Evolutionary conservation across 1,140 invertebrate genomes (phyloP).

Genomic region (Globodera ellingtonae): DNA sequence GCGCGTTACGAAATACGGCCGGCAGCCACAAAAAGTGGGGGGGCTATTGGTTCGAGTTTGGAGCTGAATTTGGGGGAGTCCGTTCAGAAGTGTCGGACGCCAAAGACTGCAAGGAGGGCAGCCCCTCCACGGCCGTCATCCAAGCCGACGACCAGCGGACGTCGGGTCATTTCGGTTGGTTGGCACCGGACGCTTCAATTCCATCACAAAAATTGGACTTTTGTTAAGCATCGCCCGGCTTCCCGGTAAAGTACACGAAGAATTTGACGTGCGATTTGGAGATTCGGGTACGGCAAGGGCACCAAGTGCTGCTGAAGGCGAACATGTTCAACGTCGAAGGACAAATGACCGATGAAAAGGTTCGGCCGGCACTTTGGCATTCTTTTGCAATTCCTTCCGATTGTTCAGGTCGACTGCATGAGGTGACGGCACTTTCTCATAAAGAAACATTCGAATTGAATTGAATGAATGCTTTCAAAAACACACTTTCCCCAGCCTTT

Average conservation of each 20-base stretch:
- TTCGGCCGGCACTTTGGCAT: slow-evolving; percentile 20
- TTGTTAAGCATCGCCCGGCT: slow-evolving; percentile 40
- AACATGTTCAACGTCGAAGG: slow-evolving; percentile 52
- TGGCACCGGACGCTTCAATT: not conserved
- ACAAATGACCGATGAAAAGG: slow-evolving; percentile 55
- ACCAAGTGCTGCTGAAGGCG: slow-evolving; percentile 47
- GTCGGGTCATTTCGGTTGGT: slow-evolving; percentile 45
- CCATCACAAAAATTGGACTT: not conserved
- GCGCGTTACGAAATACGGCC: slow-evolving; percentile 62
- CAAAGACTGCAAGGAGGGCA: slow-evolving; percentile 10
- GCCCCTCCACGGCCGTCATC: slow-evolving; percentile 53
- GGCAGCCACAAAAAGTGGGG: slow-evolving; percentile 13
- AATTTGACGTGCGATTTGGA: slow-evolving; percentile 62
- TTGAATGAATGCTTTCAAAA: too few relatives aligned
- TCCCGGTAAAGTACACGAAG: slow-evolving; percentile 60
- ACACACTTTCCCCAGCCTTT: too few relatives aligned
- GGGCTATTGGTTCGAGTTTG: not conserved
- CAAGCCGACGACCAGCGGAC: slow-evolving; percentile 35
- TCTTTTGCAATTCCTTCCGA: not conserved
- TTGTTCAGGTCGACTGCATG: slow-evolving; percentile 20
- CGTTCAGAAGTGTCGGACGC: slow-evolving; percentile 55
- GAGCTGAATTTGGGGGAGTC: not conserved
- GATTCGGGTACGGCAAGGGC: slow-evolving; percentile 50
- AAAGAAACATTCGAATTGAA: too few relatives aligned
- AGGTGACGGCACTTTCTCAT: slow-evolving; percentile 1